phyloP scores from a whole-genome alignment of 2,797 vertebrate genomes.

The Xenentodon cancila region DNA sequence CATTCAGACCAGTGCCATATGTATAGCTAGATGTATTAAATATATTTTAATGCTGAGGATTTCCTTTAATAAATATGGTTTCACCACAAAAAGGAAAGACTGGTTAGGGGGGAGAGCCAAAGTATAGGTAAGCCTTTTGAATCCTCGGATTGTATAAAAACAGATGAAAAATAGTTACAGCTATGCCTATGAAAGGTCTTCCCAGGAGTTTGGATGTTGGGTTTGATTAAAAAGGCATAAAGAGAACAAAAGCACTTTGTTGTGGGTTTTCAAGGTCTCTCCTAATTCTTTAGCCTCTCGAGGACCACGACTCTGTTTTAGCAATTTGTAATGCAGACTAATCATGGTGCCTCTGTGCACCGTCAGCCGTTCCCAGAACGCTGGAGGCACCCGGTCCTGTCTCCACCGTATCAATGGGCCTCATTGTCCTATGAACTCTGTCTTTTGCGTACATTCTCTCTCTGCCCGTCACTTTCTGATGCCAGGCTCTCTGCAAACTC shows the following conservation, averaged over 20 bases:
- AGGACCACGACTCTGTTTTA: slow-evolving; percentile 64
- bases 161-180: background rate
- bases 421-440: slow-evolving; percentile 73
- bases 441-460: slow-evolving; percentile 52
- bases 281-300: slow-evolving; percentile 39
- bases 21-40: slow-evolving; percentile 1
- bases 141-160: too few relatives aligned
- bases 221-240: slow-evolving; percentile 1
- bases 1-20: background rate
- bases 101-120: too few relatives aligned
- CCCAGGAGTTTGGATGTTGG: background rate
- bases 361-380: slow-evolving; percentile 58
- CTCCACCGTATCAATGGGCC: slow-evolving; percentile 77
- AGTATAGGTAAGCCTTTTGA: too few relatives aligned
- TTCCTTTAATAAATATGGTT: background rate
- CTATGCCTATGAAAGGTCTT: background rate
- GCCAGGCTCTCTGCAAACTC: slow-evolving; percentile 28
- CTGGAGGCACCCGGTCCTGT: slow-evolving; percentile 74
- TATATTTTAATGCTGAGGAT: background rate
- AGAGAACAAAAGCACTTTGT: slow-evolving; percentile 16
- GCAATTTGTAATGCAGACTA: slow-evolving; percentile 74
- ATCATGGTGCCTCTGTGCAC: slow-evolving; percentile 74
- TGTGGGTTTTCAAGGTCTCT: slow-evolving; percentile 24
- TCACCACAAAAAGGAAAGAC: background rate
- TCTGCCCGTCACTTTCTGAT: slow-evolving; percentile 52